These are phyloP conservation scores for Macrophya alboannulata DNA, from an alignment of 2,888 invertebrate species.

Conservation along the genomic window DNA sequence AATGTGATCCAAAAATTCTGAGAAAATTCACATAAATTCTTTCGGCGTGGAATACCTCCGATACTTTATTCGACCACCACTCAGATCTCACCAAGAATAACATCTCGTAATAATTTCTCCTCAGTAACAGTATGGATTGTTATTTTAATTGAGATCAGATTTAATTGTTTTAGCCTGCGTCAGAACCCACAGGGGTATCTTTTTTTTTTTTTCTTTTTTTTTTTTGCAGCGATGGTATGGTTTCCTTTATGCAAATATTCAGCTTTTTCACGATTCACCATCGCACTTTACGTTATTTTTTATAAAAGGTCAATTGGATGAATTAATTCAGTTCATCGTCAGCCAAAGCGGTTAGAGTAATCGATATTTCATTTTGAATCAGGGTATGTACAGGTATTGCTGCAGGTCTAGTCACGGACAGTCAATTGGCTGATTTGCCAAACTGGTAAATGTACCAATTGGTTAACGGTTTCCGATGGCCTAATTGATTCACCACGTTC, in stretches of 20 bases:
- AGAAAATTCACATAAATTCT: too few species aligned
- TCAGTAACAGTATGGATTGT: slow-evolving; percentile 4
- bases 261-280: background rate
- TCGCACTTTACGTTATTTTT: background rate
- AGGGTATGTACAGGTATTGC: background rate
- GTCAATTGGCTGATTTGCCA: background rate
- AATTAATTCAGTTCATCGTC: slow-evolving; percentile 5
- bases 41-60: too few species aligned
- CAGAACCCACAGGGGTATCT: background rate
- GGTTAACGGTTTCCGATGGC: slow-evolving; percentile 44
- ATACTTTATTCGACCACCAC: background rate
- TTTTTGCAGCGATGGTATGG: background rate
- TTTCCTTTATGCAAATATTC: background rate
- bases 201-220: background rate
- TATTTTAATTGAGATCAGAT: background rate
- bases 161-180: background rate
- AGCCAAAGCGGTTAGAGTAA: background rate
- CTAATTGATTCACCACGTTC: slow-evolving; percentile 43
- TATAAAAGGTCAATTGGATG: background rate
- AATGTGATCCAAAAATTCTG: too few species aligned
- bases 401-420: background rate
- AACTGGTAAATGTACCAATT: slow-evolving; percentile 33
- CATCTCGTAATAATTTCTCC: background rate
- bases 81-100: slow-evolving; percentile 10
- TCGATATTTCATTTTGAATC: background rate